Conservation (phyloP, 2,113 vertebrate species). For the Ptychochromis oligacanthus region DNA sequence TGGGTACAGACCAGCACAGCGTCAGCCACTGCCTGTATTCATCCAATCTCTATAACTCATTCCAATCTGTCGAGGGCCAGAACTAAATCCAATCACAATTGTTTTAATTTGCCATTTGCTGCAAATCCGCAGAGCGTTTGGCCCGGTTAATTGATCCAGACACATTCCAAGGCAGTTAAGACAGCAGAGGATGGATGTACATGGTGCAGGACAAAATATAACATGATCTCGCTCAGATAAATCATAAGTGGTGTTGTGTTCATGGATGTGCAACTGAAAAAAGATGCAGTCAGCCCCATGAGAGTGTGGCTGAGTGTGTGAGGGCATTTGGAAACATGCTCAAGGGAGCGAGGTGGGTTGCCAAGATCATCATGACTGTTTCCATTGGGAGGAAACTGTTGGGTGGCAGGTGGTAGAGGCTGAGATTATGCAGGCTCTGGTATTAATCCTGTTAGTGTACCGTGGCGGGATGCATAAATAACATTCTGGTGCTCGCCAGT, state of each 20-base stretch:
- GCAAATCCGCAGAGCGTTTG: conserved; percentile 37
- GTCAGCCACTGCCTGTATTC: conserved; percentile 18
- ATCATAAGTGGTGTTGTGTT: background rate
- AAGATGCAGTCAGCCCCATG: background rate
- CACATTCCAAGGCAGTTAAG: conserved; percentile 17
- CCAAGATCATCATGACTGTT: conserved; percentile 35
- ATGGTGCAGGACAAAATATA: background rate
- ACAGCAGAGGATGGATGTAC: background rate
- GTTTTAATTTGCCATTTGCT: conserved; percentile 53
- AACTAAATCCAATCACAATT: conserved; percentile 37
- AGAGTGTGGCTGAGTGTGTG: background rate
- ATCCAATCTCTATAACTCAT: conserved; percentile 11
- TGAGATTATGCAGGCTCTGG: conserved; percentile 44
- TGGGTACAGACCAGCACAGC: conserved; percentile 34
- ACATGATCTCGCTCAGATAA: background rate
- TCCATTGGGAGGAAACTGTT: conserved; percentile 39
- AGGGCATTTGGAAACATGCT: conserved; percentile 31
- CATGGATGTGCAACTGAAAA: background rate
- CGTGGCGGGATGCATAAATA: conserved; percentile 48
- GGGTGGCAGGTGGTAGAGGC: conserved; percentile 44
- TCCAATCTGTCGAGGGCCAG: conserved; percentile 4
- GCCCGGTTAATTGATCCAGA: conserved; percentile 25
- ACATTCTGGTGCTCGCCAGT: conserved; percentile 20
- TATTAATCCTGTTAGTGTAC: conserved; percentile 57
- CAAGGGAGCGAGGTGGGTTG: conserved; percentile 13